Base-by-base conservation (phyloP, 1,140 invertebrate genomes). In the Bombus polaris region DNA sequence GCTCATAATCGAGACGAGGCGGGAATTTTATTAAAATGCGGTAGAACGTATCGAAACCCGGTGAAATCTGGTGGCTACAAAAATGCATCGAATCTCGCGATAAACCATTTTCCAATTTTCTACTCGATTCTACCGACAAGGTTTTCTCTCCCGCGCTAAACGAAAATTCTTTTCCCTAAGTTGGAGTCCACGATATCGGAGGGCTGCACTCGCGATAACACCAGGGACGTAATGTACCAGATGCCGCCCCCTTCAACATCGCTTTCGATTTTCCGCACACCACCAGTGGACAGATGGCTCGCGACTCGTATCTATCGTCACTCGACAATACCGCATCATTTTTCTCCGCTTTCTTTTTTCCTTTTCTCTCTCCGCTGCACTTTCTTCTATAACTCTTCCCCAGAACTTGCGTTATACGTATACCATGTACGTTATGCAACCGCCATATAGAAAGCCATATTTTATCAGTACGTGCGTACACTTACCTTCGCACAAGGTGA, bases 181-280 rank as follows among this genome's bases (percentile, higher is more conserved):
- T 83, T 80, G 39, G 62, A 70, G 71, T 73, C 73, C 53, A 75
- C 86, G 81, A 80, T 88, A 88, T 88, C 71, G 18, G 65, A 57
- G 73, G 57, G 44, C 3, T 81, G 37, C 80, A 28, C 37, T 37
- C 87, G 28, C 76, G 81, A 88, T 88, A 88, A 76, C 81, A 53
- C 25, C 68, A 32, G 62, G 47, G 47, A 59, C 62, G 65, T 88
- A 88, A 88, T 88, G 75, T 66, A 66, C 66, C 72, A 76, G 76
- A 70, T 83, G 80, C 74, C 71, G 57, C 47, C 32, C 39, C 35
- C n/a, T 32, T 53, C 32, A 42, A 78, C 66, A 9, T 42, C 70
- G 72, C 81, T 81, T 82, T 87, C 89, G 89, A 90, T 90, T 90
- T 90, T 90, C 89, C 89, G 81, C 88, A 66, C 76, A 87, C 39